Evolutionary conservation across 2,888 invertebrate genomes (phyloP).

Genomic region (Chloroclystis v-ata): DNA sequence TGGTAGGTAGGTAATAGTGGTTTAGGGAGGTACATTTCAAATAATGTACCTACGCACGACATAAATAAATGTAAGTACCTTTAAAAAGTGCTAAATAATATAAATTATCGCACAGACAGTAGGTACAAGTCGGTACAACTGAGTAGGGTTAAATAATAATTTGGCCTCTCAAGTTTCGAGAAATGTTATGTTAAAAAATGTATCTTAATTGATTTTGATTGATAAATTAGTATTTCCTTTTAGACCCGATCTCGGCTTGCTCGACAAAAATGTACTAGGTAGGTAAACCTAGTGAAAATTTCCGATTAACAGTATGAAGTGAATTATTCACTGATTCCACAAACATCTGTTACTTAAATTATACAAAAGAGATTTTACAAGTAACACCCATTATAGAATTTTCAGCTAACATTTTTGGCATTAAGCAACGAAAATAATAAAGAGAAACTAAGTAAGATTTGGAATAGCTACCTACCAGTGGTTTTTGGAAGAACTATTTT

Average conservation of each 20-base stretch:
- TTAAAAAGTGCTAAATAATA: too few relatives aligned
- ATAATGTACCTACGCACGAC: not conserved
- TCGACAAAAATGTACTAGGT: too few relatives aligned
- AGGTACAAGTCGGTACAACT: too few relatives aligned
- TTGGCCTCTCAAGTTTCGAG: too few relatives aligned
- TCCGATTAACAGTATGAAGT: not conserved
- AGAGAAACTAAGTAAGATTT: conserved; percentile 61
- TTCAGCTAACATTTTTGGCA: conserved; percentile 73
- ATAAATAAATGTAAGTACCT: too few relatives aligned
- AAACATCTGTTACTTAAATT: conserved; percentile 60
- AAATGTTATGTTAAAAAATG: too few relatives aligned
- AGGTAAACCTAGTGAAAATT: too few relatives aligned
- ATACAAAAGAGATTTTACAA: conserved; percentile 57
- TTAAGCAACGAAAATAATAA: conserved; percentile 66
- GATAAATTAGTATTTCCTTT: too few relatives aligned
- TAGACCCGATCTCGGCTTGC: too few relatives aligned
- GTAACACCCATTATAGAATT: conserved; percentile 52
- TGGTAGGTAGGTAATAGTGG: not conserved
- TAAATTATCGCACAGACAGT: too few relatives aligned
- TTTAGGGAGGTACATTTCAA: not conserved
- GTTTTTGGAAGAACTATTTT: conserved; percentile 36
- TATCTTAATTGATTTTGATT: too few relatives aligned
- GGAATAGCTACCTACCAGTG: conserved; percentile 63
- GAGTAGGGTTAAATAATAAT: too few relatives aligned
- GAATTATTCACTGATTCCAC: conserved; percentile 42